Evolutionary conservation across 2,797 vertebrate species (phyloP), one percentile per base, ranked within the genome.

Genomic region (Sciurus vulgaris): DNA sequence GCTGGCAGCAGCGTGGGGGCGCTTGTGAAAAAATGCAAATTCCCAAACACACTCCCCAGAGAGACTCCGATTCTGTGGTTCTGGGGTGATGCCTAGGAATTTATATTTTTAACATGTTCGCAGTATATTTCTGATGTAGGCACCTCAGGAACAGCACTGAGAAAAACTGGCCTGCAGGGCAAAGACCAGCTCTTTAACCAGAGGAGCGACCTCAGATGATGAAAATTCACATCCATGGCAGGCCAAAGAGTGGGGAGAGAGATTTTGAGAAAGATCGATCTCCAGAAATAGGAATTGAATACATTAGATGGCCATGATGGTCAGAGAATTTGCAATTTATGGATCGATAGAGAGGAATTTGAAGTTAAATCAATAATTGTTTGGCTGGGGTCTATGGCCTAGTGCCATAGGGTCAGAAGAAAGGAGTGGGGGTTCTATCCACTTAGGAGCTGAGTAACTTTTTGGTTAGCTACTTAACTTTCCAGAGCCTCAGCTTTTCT

Each of bases 21-120:
- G 5, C 85, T 86, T 89, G 70, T 49, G 83, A 86, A 86, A 7
- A 86, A 85, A 93, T 86, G 28, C 14, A 86, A 28, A 41, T 67
- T 97, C 51, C 41, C 83, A 38, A 38, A 33, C 18, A 63, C 14
- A 49, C 14, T 20, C n/a, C 17, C 20, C 20, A 10, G 72, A 76
- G 20, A 70, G 20, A 87, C 56, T 79, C 73, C 12, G 10, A 76
- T 59, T 54, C 28, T 10, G 22, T 69, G 89, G 17, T 56, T 83
- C 59, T 91, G 26, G 74, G n/a, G 54, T 91, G 44, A 74, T 72
- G 47, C 5, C 61, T 13, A 51, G 28, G 49, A 59, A 56, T 86
- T 70, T 79, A 26, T 49, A 85, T 63, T 95, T 85, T 72, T 73
- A 72, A 65, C 49, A 18, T 77, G 41, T 63, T 51, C 22, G 30